Evolutionary conservation across 2,113 vertebrate genomes (phyloP).

Genomic region (Apodemus speciosus): DNA sequence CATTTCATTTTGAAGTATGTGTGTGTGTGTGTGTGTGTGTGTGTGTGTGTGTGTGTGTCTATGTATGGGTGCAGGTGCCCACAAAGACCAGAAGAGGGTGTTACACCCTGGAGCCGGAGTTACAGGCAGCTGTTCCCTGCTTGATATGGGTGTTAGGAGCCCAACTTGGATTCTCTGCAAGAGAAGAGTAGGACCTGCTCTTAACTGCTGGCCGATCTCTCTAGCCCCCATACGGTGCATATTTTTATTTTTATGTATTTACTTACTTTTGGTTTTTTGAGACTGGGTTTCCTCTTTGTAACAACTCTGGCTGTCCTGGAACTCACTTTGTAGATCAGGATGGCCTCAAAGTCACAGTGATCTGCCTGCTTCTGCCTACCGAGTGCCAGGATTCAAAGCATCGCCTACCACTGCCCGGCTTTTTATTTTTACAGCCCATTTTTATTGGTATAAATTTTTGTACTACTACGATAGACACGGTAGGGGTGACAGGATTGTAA

Average conservation of each 20-base stretch:
- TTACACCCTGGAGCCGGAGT: neutral
- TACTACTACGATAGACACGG: neutral
- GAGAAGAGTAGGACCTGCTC: neutral
- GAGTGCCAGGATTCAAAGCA: neutral
- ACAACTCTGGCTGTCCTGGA: neutral
- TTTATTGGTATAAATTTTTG: neutral
- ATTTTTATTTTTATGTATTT: too few species aligned
- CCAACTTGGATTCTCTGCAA: neutral
- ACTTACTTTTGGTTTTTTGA: neutral
- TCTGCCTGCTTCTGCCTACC: neutral
- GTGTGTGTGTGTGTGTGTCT: neutral
- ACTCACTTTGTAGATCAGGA: neutral
- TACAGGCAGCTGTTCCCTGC: neutral
- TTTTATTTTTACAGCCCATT: neutral
- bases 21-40: neutral
- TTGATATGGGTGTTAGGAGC: neutral
- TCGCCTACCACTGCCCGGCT: accelerated
- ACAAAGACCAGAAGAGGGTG: neutral
- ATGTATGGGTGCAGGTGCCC: neutral
- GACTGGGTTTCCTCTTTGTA: neutral
- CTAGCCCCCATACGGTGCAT: neutral
- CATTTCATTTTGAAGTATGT: neutral
- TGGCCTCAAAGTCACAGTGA: neutral
- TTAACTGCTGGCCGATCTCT: neutral
- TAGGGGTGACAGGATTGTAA: neutral